Conservation (phyloP, 1,140 invertebrate species). For the Hirudo medicinalis region DNA sequence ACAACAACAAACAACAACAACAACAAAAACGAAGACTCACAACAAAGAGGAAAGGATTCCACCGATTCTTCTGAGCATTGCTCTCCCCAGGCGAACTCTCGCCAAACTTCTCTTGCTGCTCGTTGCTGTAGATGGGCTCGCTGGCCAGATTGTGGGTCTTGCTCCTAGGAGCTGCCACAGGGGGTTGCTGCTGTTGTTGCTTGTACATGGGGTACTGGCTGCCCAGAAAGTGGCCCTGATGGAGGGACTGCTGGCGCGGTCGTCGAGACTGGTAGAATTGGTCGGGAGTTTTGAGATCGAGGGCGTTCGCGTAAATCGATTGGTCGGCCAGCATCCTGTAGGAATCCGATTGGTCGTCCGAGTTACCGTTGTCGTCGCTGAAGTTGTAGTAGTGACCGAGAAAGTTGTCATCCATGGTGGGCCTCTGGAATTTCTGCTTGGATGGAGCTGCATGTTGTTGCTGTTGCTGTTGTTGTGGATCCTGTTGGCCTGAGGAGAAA, state of each 20-base stretch:
- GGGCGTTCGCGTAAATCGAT: constrained; percentile 3
- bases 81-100: background rate
- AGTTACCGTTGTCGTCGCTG: background rate
- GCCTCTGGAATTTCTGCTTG: background rate
- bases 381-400: background rate
- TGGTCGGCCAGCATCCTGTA: background rate
- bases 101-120: background rate
- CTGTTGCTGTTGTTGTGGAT: background rate
- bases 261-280: background rate
- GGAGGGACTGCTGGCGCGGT: background rate
- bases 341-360: background rate
- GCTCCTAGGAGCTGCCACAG: background rate
- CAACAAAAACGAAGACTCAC: background rate
- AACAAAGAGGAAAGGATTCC: constrained; percentile 5
- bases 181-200: background rate
- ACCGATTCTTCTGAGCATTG: background rate
- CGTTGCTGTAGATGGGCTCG: constrained; percentile 9
- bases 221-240: background rate
- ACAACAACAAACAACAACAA: background rate
- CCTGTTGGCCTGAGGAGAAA: background rate
- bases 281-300: constrained; percentile 8
- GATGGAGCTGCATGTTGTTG: background rate
- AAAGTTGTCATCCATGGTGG: constrained; percentile 10
- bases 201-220: background rate
- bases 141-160: background rate